Base-by-base conservation (phyloP, 2,888 invertebrate species). In the Minunthozetes semirufus region DNA sequence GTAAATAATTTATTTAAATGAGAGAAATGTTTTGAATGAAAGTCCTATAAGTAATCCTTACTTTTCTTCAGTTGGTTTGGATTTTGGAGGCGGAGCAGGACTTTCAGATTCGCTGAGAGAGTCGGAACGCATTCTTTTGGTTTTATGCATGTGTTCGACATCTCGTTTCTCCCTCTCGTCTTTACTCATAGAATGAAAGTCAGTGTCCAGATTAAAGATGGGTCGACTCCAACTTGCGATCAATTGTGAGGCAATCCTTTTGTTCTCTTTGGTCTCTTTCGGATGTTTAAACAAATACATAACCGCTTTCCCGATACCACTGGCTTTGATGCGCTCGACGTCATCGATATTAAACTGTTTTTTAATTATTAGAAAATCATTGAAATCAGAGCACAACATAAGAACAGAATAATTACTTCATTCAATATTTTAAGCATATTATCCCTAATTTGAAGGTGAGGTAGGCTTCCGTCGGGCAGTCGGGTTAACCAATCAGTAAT, bases 221-320 rank as follows among this genome's bases (percentile, higher is more conserved):
- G 98, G 97, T 17, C 98, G 85, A 0, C 97, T 94, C 98, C 99
- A 99, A 84, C 96, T 95, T 78, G 93, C 94, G 79, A 98, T 97
- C 78, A 98, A 87, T 78, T 91, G 89, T 0, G 94, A 94, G 77
- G 96, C 95, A 73, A 90, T 87, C 82, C 92, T 91, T 81, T 91
- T 90, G 84, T 98, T 98, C 76, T 88, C 87, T 83, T 94, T 94
- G 0, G 93, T 92, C 86, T 99, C 99, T 83, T 91, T 92, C 0
- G 99, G 98, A 84, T 99, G 98, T 83, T 99, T 99, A 85, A 94
- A 98, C 72, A 99, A 87, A 85, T 98, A 97, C 99, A 99, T 99
- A 0, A 99, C 94, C 59, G 99, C 98, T 85, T 78, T 75, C 22
- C 79, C 79, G 72, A 79, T 77, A 22, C 79, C 78, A 76, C 79